Conservation (phyloP, 2,888 invertebrate genomes). For the Chaetogeoica ovagalla region DNA sequence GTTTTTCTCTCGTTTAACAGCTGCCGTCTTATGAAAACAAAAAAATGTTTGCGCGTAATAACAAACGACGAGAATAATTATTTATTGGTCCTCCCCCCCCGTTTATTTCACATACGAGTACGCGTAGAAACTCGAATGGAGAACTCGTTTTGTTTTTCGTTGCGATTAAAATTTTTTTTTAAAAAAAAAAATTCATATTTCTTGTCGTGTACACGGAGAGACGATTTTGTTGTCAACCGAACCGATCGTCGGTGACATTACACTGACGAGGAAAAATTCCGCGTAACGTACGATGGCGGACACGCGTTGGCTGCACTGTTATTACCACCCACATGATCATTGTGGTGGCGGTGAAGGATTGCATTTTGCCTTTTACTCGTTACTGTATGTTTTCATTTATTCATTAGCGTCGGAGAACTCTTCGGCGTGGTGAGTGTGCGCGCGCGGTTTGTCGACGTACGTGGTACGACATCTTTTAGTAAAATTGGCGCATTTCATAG, state of each 20-base stretch:
- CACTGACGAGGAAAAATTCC: neutral
- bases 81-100: neutral
- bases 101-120: too few species aligned
- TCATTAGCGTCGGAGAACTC: neutral
- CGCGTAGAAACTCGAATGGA: too few species aligned
- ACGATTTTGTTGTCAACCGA: too few species aligned
- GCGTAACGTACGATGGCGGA: neutral
- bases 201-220: too few species aligned
- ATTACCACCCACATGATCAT: constrained; percentile 34
- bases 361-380: too few species aligned
- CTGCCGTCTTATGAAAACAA: neutral
- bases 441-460: neutral
- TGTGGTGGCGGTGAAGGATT: neutral
- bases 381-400: too few species aligned
- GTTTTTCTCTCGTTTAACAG: neutral
- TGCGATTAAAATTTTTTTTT: too few species aligned
- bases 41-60: neutral
- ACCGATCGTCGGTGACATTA: too few species aligned
- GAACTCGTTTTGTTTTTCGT: too few species aligned
- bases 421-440: neutral
- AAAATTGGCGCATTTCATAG: neutral
- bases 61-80: neutral
- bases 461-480: neutral
- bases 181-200: too few species aligned
- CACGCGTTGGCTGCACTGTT: constrained; percentile 29